A percentile compares a stretch with the other conserved stretches of the same genome.
Evolutionary conservation across 2,113 vertebrate species (phyloP).

Genomic region (Barnardius zonarius): DNA sequence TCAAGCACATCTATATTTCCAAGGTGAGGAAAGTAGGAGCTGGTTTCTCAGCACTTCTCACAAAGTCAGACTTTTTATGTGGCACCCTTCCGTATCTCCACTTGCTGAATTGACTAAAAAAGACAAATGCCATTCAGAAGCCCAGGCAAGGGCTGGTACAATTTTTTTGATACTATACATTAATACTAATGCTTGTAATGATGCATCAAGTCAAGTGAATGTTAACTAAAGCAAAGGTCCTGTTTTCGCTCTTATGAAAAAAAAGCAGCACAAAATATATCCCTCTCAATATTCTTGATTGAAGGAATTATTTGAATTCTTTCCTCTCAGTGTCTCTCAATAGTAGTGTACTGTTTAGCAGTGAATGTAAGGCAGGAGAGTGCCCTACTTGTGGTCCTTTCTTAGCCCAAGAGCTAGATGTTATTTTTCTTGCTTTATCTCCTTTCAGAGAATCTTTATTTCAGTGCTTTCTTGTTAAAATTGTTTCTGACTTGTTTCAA

Average conservation of each 20-base stretch:
- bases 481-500: not conserved
- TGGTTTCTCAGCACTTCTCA: not conserved
- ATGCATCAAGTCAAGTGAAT: not conserved
- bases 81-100: not conserved
- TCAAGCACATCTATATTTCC: not conserved
- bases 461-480: not conserved
- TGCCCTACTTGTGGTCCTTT: not conserved
- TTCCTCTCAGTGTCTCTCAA: not conserved
- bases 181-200: not conserved
- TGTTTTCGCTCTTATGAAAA: rapidly evolving
- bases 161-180: not conserved
- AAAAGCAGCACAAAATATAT: not conserved
- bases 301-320: not conserved
- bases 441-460: not conserved
- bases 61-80: not conserved
- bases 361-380: not conserved
- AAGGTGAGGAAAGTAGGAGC: not conserved
- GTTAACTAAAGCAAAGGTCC: not conserved
- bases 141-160: not conserved
- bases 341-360: not conserved
- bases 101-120: not conserved
- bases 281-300: not conserved
- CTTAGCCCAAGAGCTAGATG: not conserved
- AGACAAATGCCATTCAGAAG: not conserved
- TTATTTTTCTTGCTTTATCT: not conserved